Evolutionary conservation across 53 echinoderm and acorn worm genomes (phyloP).

Genomic region (Patiria pectinifera): DNA sequence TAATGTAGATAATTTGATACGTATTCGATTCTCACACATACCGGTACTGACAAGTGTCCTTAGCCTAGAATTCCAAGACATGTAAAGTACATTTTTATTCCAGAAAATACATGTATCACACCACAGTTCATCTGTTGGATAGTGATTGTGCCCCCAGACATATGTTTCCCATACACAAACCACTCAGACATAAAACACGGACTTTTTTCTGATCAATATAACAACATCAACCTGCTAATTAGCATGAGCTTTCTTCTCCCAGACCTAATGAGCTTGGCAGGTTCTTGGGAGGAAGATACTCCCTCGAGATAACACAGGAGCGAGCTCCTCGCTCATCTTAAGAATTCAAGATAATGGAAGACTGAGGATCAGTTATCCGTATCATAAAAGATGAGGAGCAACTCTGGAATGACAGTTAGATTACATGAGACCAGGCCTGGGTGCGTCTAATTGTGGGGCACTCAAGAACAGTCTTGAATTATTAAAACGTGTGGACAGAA

Average conservation of each 20-base stretch:
- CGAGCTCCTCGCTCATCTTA: background rate
- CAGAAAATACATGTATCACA: too few species aligned
- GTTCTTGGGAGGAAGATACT: background rate
- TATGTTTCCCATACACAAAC: too few species aligned
- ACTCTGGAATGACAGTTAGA: slow-evolving; percentile 1
- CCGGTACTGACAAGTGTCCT: too few species aligned
- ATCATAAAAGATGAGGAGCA: background rate
- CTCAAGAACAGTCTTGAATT: background rate
- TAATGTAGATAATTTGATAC: background rate
- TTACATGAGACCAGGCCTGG: background rate
- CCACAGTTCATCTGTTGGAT: too few species aligned
- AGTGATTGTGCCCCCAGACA: too few species aligned
- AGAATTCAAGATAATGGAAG: background rate
- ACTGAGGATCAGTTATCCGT: background rate
- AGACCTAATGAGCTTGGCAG: background rate
- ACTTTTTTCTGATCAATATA: too few species aligned
- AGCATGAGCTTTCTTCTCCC: background rate
- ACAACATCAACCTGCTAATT: too few species aligned
- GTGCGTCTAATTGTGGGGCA: background rate
- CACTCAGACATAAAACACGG: too few species aligned
- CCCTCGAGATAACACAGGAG: background rate
- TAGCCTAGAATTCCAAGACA: too few species aligned
- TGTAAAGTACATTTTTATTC: too few species aligned
- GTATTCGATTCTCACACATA: background rate
- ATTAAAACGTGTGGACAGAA: background rate